These are phyloP conservation scores for Petrocephalus schoutedeni DNA, from an alignment of 2,797 vertebrate genomes.

Conservation along the genomic window DNA sequence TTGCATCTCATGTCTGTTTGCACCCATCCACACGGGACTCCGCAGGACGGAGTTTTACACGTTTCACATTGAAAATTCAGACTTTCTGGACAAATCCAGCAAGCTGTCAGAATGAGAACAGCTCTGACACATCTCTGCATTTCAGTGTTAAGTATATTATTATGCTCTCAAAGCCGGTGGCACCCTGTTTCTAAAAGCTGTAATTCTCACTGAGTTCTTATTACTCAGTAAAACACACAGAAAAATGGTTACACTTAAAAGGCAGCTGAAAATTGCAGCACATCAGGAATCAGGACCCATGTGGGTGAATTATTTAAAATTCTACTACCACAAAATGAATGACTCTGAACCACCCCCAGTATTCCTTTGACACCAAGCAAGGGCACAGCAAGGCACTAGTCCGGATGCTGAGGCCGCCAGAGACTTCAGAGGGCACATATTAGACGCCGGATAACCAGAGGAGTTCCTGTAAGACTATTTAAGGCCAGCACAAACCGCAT, in stretches of 20 bases:
- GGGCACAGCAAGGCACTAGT: no score
- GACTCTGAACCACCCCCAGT: not conserved
- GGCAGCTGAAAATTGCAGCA: not conserved
- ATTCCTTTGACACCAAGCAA: not conserved
- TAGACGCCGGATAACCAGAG: constrained; percentile 33
- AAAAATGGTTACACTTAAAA: not conserved
- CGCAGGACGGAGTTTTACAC: no score
- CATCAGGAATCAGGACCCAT: not conserved
- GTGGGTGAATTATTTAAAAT: not conserved
- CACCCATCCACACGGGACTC: no score
- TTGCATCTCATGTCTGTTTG: no score
- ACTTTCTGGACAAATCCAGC: no score
- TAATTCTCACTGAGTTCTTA: not conserved
- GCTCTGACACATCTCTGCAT: no score
- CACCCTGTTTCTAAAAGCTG: not conserved
- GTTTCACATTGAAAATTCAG: no score
- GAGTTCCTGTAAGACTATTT: constrained; percentile 42
- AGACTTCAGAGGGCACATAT: not conserved
- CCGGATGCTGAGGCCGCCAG: constrained; percentile 27
- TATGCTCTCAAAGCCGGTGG: no score
- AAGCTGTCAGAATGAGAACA: no score
- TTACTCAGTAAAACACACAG: not conserved
- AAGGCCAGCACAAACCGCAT: constrained; percentile 40
- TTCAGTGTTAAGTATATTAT: no score
- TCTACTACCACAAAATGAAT: not conserved